Evolutionary conservation across 2,888 invertebrate genomes (phyloP).

Genomic region (Lepidochrysops patricia): DNA sequence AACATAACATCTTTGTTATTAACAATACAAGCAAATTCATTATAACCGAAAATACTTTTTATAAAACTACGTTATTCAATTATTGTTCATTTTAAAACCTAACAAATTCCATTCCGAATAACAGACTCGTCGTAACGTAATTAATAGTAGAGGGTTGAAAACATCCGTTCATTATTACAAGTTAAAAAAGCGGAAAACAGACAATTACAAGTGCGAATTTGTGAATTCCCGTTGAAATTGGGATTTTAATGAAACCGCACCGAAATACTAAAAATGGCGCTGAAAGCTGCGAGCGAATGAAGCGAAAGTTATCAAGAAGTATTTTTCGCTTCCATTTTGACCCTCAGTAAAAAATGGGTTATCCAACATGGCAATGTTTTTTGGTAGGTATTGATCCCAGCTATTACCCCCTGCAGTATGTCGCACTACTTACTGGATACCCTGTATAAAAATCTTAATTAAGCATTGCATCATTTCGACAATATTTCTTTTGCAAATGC

Average conservation of each 20-base stretch:
- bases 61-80: neutral
- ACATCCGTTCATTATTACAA: constrained; percentile 1
- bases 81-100: neutral
- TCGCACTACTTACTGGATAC: no score
- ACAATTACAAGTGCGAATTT: neutral
- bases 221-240: constrained; percentile 1
- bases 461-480: no score
- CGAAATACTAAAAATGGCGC: neutral
- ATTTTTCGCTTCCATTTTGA: neutral
- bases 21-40: no score
- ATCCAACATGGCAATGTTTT: no score
- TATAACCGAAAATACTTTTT: no score
- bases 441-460: no score
- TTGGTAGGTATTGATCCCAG: no score
- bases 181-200: neutral
- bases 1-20: no score
- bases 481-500: no score
- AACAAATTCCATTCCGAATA: neutral
- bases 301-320: neutral
- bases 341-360: neutral
- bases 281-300: neutral
- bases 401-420: no score
- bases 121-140: neutral
- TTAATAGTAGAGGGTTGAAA: neutral
- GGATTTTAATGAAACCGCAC: constrained; percentile 5